These are phyloP conservation scores for Battus philenor DNA, from an alignment of 1,140 invertebrate species.

Conservation along the genomic window DNA sequence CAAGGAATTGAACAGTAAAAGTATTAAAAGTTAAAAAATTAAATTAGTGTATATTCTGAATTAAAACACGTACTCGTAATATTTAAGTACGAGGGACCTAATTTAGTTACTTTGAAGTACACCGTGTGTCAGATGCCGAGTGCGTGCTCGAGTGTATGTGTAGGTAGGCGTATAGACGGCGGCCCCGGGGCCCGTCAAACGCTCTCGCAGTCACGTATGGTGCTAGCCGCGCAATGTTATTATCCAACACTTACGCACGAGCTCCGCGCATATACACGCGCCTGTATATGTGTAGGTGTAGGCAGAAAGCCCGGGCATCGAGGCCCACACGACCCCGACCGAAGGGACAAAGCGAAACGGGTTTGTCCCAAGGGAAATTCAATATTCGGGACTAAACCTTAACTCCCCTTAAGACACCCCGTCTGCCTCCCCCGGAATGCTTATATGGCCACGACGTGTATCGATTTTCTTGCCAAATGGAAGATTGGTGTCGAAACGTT, in stretches of 20 bases:
- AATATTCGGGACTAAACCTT: conserved; percentile 76
- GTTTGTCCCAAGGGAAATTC: conserved; percentile 76
- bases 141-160: conserved; percentile 41
- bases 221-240: conserved; percentile 63
- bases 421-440: conserved; percentile 70
- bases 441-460: conserved; percentile 75
- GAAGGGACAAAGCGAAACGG: conserved; percentile 74
- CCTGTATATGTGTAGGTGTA: conserved; percentile 34
- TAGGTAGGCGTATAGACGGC: conserved; percentile 34
- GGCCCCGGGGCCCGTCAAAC: conserved; percentile 56
- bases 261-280: conserved; percentile 38
- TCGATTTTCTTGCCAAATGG: conserved; percentile 75
- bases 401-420: conserved; percentile 71
- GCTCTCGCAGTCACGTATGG: conserved; percentile 66
- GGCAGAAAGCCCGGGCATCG: conserved; percentile 60
- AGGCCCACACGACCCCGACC: conserved; percentile 65
- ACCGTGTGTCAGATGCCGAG: conserved; percentile 45
- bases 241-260: conserved; percentile 67
- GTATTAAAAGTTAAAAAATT: no score
- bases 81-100: conserved; percentile 39
- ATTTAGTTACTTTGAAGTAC: conserved; percentile 62
- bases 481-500: conserved; percentile 73
- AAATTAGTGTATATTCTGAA: neutral
- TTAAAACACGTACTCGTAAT: conserved; percentile 10
- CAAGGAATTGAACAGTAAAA: no score